Evolutionary conservation across 2,797 vertebrate genomes (phyloP), one percentile per base, ranked within the genome.

Genomic region (Gymnothorax reevesii): DNA sequence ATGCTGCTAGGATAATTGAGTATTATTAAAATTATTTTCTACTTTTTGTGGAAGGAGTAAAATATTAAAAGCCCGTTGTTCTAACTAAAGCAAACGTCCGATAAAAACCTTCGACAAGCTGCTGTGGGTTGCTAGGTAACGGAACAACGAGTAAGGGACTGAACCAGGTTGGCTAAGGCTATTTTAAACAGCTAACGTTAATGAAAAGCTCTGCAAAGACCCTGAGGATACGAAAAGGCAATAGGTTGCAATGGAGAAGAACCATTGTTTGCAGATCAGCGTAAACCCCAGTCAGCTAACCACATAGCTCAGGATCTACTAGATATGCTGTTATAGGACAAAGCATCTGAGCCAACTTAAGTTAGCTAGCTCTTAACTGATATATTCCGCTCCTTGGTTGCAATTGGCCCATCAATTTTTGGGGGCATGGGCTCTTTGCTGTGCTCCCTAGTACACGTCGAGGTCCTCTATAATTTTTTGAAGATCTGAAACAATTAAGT

Each of bases 91-190:
- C 59, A 13, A 83, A 75, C 93, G 94, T 95, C 94, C 94, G 86
- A 87, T 88, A 91, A 88, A 89, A 89, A 93, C 94, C 92, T 93
- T 90, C 93, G 90, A 91, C 90, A 88, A 93, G 91, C 88, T 83
- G 87, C 86, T 71, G 84, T 4, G 59, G 89, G 96, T 97, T 96
- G 95, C 95, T 92, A 94, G 92, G 96, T 91, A 95, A 96, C 95
- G 62, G 73, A 87, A 90, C 88, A 89, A 83, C 83, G 22, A 57
- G 82, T 27, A 64, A 62, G 84, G 84, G 73, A 84, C 85, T 71
- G 85, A 57, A 84, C 89, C 62, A 42, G 33, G 33, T 1, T 85
- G 66, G 86, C 12, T 15, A 95, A 96, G 96, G 94, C 95, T 91
- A 88, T 91, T 96, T 95, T 96, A 15, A 49, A 93, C 90, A 92